Conservation (phyloP, 2,888 invertebrate species). For the Urechis unicinctus region DNA sequence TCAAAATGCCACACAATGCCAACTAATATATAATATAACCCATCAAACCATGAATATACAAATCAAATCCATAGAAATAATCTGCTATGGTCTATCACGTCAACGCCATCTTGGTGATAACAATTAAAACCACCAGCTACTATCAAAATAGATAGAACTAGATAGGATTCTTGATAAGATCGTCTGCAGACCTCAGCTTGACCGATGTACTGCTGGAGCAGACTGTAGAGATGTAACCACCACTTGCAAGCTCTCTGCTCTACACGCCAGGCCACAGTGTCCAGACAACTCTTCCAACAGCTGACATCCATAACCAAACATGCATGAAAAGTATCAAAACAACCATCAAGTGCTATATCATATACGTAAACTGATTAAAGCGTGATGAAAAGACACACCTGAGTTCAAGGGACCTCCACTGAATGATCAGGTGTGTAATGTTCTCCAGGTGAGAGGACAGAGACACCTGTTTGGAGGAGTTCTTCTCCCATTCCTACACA, state of each 20-base stretch:
- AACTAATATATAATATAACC: too few relatives aligned
- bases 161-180: too few relatives aligned
- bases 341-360: too few relatives aligned
- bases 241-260: conserved; percentile 67
- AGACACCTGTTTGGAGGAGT: conserved; percentile 80
- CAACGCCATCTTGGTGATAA: too few relatives aligned
- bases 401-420: conserved; percentile 86
- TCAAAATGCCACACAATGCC: too few relatives aligned
- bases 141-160: too few relatives aligned
- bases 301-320: conserved; percentile 23
- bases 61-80: too few relatives aligned
- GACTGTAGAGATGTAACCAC: conserved; percentile 78
- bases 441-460: conserved; percentile 66
- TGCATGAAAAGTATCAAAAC: background rate
- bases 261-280: conserved; percentile 56
- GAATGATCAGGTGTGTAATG: conserved; percentile 74
- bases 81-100: too few relatives aligned
- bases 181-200: too few relatives aligned
- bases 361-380: too few relatives aligned
- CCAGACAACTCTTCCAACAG: conserved; percentile 79
- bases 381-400: conserved; percentile 41
- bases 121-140: too few relatives aligned
- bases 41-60: too few relatives aligned
- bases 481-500: conserved; percentile 79
- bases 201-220: conserved; percentile 24